These are phyloP conservation scores for Agrypnia vestita DNA, from an alignment of 1,140 invertebrate genomes.

Conservation along the genomic window DNA sequence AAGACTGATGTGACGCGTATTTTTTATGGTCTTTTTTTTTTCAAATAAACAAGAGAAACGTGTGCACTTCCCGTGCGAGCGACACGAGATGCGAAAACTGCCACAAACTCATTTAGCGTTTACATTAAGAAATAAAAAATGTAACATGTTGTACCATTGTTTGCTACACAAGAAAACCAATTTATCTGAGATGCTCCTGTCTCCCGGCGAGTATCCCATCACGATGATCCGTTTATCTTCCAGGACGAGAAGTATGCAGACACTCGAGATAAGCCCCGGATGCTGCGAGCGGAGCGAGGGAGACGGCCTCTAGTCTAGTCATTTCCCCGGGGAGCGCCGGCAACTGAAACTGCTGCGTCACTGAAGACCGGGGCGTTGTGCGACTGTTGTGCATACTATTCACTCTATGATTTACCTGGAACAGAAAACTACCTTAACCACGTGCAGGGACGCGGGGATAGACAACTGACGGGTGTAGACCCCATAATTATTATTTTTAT, in stretches of 20 bases:
- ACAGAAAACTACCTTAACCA: too few relatives aligned
- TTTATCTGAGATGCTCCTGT: slow-evolving; percentile 22
- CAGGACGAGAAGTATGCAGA: not conserved
- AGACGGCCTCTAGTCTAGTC: not conserved
- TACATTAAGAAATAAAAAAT: too few relatives aligned
- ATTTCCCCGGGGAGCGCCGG: slow-evolving; percentile 5
- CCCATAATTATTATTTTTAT: too few relatives aligned
- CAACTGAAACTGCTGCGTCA: slow-evolving; percentile 18
- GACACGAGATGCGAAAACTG: too few relatives aligned
- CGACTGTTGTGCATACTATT: slow-evolving; percentile 25
- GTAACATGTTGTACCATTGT: too few relatives aligned
- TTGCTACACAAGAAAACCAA: slow-evolving; percentile 7
- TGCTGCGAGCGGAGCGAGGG: not conserved
- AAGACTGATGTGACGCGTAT: too few relatives aligned
- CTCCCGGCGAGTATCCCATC: slow-evolving; percentile 17
- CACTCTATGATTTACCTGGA: not conserved
- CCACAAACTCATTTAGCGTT: too few relatives aligned
- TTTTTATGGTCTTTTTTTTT: too few relatives aligned
- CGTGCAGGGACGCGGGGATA: too few relatives aligned
- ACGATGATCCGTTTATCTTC: slow-evolving; percentile 39
- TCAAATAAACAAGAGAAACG: too few relatives aligned
- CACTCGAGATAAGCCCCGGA: not conserved
- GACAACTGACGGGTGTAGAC: too few relatives aligned
- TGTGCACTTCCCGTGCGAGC: too few relatives aligned
- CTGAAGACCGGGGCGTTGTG: not conserved